phyloP scores from a whole-genome alignment of 1,140 invertebrate genomes.

The Neocloeon triangulifer region DNA sequence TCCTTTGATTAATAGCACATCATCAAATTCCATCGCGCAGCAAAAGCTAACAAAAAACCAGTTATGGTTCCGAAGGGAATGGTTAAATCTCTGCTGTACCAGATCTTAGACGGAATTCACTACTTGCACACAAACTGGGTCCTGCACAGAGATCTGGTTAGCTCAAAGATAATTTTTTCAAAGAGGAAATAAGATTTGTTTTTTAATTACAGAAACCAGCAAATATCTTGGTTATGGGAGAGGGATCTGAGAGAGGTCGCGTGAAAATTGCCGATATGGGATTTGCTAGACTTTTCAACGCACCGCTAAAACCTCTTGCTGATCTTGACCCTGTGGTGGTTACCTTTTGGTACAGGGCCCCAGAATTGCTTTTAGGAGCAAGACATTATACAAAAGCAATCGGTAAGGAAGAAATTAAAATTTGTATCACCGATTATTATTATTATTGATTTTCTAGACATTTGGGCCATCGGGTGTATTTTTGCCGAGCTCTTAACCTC shows the following conservation, averaged over 20 bases:
- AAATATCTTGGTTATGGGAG: slow-evolving; percentile 99
- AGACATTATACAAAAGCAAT: slow-evolving; percentile 98
- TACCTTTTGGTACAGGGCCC: slow-evolving; percentile 99
- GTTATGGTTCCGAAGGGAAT: slow-evolving; percentile 91
- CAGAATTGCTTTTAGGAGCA: slow-evolving; percentile 86
- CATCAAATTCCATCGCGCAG: slow-evolving; percentile 96
- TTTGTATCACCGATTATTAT: too few species aligned
- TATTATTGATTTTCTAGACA: slow-evolving; percentile 44
- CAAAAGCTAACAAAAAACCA: slow-evolving; percentile 94
- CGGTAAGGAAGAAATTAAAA: slow-evolving; percentile 30
- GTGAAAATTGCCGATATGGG: slow-evolving; percentile 99
- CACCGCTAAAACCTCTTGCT: slow-evolving; percentile 89
- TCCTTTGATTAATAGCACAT: slow-evolving; percentile 51
- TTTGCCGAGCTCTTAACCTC: slow-evolving; percentile 93
- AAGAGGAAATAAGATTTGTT: slow-evolving; percentile 7
- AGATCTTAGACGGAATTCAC: slow-evolving; percentile 98
- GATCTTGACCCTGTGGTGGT: slow-evolving; percentile 98
- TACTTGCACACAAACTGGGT: slow-evolving; percentile 99
- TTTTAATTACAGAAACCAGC: slow-evolving; percentile 87
- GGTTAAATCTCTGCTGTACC: slow-evolving; percentile 95
- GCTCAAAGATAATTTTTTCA: not conserved
- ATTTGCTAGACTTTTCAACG: slow-evolving; percentile 97
- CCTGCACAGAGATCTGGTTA: slow-evolving; percentile 88
- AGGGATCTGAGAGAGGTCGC: slow-evolving; percentile 85
- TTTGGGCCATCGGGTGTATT: slow-evolving; percentile 99